Base-by-base conservation (phyloP, 2,113 vertebrate genomes). In the Leucopternis melanops region DNA sequence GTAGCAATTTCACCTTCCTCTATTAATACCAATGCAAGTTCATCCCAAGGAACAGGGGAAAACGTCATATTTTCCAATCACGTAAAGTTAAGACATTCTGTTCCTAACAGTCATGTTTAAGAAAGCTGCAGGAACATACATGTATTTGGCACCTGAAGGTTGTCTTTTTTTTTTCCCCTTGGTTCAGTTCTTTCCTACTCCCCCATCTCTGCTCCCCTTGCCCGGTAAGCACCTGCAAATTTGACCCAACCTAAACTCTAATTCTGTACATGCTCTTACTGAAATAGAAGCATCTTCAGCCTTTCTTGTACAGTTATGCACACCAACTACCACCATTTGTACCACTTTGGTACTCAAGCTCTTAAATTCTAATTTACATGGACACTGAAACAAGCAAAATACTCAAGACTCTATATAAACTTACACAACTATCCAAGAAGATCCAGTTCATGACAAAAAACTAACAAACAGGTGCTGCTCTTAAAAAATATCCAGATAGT, bases 351-450 rank as follows among this genome's bases (percentile, higher is more conserved):
- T 21, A 14, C 13, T 45, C 10, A 5, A 26, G 42, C 45, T 67
- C 57, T 26, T 16, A 5, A 47, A 45, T 45, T 22, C 55, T 42
- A 5, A 77, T 57, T 40, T 17, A 44, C 0, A 3, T 1, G 9
- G 10, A 9, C 1, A 0, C 0, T 27, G 36, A 40, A 47, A 85
- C 0, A 1, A 54, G 54, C 7, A 52, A 34, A 91, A 54, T 0
- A 21, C 69, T 84, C 69, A 12, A 23, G 36, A 45, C 10, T 85
- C 45, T 21, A 12, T 2, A 17, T 8, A 42, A 91, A 57, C 10
- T 50, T 7, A 3, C 3, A n/a, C 26, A 85, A 22, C 15, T 7
- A 11, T 0, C 59, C 44, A 32, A 84, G n/a, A 45, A 84, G 84
- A 62, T 1, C 10, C 27, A 38, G 20, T 17, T 81, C 5, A 7